phyloP scores from a whole-genome alignment of 2,888 invertebrate species.

The Imbricaverruca yamaguchii region DNA sequence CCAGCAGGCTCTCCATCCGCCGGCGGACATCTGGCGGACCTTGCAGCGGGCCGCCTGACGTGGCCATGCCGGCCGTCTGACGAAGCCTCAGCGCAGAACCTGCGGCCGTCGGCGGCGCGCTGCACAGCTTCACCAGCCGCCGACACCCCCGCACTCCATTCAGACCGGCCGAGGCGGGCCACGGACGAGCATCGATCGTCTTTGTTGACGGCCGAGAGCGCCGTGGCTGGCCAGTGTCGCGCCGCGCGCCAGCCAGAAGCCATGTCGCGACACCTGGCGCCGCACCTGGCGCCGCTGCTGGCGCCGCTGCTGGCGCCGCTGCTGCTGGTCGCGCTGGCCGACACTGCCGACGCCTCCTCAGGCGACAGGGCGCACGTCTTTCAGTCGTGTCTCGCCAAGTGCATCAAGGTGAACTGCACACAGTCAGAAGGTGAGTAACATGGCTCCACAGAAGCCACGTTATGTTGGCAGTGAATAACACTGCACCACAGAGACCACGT shows the following conservation, averaged over 20 bases:
- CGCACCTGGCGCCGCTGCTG: neutral
- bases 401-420: slow-evolving; percentile 5
- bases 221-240: neutral
- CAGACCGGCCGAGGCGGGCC: neutral
- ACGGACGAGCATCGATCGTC: neutral
- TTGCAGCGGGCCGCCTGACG: neutral
- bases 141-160: neutral
- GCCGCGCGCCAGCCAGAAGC: neutral
- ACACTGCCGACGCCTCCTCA: neutral
- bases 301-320: neutral
- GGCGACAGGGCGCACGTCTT: slow-evolving; percentile 12
- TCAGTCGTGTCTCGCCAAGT: slow-evolving; percentile 11
- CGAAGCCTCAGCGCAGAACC: too few species aligned
- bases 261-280: neutral
- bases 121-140: too few species aligned
- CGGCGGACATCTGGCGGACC: neutral
- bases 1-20: neutral
- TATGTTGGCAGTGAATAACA: too few species aligned
- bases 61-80: neutral
- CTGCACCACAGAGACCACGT: too few species aligned
- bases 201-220: neutral
- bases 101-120: too few species aligned
- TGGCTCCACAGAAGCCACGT: too few species aligned
- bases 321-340: neutral
- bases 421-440: neutral